Conservation (phyloP, 2,113 vertebrate genomes). For the Pygoscelis antarcticus region DNA sequence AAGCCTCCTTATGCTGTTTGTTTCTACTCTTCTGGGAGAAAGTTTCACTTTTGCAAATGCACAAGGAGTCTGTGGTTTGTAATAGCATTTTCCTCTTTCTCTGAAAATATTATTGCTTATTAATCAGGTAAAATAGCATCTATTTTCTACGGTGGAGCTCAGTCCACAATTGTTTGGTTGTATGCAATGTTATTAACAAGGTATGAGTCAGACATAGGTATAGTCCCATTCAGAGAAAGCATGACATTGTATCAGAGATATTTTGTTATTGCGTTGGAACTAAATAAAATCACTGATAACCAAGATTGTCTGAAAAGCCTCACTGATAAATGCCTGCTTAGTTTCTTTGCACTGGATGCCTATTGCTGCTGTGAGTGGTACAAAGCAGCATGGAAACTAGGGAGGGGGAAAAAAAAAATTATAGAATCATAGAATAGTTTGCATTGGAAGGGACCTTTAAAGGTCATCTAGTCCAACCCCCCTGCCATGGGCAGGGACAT, state of each 20-base stretch:
- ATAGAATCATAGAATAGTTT: too few relatives aligned
- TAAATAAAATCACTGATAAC: neutral
- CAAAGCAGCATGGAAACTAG: neutral
- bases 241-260: neutral
- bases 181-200: neutral
- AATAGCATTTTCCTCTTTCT: neutral
- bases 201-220: neutral
- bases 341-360: neutral
- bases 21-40: neutral
- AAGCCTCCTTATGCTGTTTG: neutral
- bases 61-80: neutral
- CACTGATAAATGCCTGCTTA: neutral
- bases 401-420: neutral
- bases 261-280: neutral
- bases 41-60: neutral
- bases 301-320: neutral
- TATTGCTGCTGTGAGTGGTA: neutral
- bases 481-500: too few relatives aligned
- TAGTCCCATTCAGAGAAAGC: neutral
- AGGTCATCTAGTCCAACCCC: too few relatives aligned
- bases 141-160: neutral
- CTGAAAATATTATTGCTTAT: neutral
- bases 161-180: neutral
- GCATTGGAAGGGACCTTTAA: too few relatives aligned
- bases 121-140: neutral